These are phyloP conservation scores for Neuroscelio doddi DNA, from an alignment of 2,888 invertebrate species.

Conservation along the genomic window DNA sequence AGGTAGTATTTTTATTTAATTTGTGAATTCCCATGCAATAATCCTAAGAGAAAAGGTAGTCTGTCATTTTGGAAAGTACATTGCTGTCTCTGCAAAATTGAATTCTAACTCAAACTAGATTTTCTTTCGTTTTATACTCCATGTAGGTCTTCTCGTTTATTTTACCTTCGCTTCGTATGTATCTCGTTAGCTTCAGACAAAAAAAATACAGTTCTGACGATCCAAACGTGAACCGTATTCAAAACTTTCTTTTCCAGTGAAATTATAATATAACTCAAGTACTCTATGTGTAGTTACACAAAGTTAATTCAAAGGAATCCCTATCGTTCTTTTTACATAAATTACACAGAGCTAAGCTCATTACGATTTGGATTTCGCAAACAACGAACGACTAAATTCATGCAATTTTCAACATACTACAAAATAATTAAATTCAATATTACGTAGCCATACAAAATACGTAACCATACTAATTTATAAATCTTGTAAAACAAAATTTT, in stretches of 20 bases:
- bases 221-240: conserved; percentile 17
- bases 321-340: conserved; percentile 2
- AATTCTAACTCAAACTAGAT: conserved; percentile 16
- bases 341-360: conserved; percentile 1
- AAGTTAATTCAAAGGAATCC: conserved; percentile 1
- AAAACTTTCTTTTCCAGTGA: conserved; percentile 5
- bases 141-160: conserved; percentile 10
- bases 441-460: too few species aligned
- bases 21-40: conserved; percentile 6
- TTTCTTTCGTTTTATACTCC: conserved; percentile 12
- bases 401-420: too few species aligned
- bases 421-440: too few species aligned
- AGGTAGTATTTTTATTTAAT: background rate
- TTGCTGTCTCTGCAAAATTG: conserved; percentile 9
- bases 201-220: conserved; percentile 10
- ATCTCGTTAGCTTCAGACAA: conserved; percentile 12
- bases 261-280: background rate
- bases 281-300: background rate
- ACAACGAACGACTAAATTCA: too few species aligned
- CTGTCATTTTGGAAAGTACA: conserved; percentile 12
- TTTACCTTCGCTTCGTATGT: conserved; percentile 13
- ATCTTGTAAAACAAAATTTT: too few species aligned
- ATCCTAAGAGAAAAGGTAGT: conserved; percentile 1
- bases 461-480: too few species aligned
- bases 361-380: too few species aligned